Percentiles rank a stretch among this genome's conserved stretches.
phyloP scores from a whole-genome alignment of 1,140 invertebrate species.

The Eriosoma lanigerum region DNA sequence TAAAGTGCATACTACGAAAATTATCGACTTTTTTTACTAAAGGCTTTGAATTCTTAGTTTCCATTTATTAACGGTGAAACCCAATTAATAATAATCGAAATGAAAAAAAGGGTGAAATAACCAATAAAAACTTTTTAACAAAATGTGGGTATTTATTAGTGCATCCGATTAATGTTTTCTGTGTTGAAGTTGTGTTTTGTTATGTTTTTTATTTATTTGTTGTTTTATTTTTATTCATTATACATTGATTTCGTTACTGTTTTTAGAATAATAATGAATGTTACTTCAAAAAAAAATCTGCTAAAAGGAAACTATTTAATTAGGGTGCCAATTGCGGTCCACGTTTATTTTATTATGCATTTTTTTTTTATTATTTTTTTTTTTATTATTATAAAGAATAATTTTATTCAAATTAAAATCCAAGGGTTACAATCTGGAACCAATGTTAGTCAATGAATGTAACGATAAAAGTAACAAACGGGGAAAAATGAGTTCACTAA shows the following conservation, averaged over 20 bases:
- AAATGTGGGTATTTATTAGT: conserved; percentile 41
- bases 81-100: conserved; percentile 28
- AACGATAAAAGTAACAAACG: not conserved
- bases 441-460: conserved; percentile 1
- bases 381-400: conserved; percentile 22
- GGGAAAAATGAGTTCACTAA: not conserved
- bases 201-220: no score
- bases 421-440: not conserved
- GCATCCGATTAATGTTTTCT: conserved; percentile 50
- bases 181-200: conserved; percentile 25
- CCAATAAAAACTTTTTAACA: conserved; percentile 20
- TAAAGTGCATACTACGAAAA: not conserved
- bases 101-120: conserved; percentile 28
- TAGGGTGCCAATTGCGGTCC: conserved; percentile 42
- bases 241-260: conserved; percentile 17
- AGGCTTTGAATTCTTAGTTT: conserved; percentile 22
- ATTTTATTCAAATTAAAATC: conserved; percentile 41
- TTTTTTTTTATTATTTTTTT: conserved; percentile 5
- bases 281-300: not conserved
- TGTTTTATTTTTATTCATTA: conserved; percentile 31
- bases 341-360: conserved; percentile 20
- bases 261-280: conserved; percentile 42
- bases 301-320: conserved; percentile 42
- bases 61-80: conserved; percentile 43
- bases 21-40: not conserved